Percentiles rank a stretch among this genome's conserved stretches.
phyloP scores from a whole-genome alignment of 2,797 vertebrate genomes.

The Rhinella marina region DNA sequence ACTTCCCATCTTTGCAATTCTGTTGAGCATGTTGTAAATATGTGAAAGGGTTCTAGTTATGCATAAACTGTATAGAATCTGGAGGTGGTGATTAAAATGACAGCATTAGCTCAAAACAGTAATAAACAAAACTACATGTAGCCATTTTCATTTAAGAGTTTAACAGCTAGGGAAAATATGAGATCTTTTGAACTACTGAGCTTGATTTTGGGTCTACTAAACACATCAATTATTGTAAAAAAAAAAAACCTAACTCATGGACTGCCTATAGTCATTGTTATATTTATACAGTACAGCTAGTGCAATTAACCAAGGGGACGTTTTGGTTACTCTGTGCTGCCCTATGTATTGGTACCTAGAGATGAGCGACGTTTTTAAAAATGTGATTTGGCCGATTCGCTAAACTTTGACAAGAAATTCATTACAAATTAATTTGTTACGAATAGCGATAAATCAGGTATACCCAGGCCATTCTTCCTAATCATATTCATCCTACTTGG shows the following conservation, averaged over 20 bases:
- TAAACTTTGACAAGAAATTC: too few species aligned
- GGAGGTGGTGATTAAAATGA: slow-evolving; percentile 16
- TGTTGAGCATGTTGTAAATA: not conserved
- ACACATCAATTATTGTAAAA: not conserved
- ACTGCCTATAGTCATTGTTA: not conserved
- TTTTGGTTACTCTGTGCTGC: too few species aligned
- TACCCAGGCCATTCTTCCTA: too few species aligned
- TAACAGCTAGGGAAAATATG: not conserved
- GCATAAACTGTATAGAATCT: not conserved
- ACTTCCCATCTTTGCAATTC: not conserved
- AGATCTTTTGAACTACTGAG: not conserved
- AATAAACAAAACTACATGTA: not conserved
- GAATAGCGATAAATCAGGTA: too few species aligned
- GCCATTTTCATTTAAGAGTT: not conserved
- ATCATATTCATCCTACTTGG: too few species aligned
- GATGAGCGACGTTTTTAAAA: too few species aligned
- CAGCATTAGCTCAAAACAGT: not conserved
- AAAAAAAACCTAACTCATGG: too few species aligned
- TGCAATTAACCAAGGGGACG: too few species aligned
- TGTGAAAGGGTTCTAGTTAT: not conserved
- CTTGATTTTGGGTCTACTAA: not conserved
- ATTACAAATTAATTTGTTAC: too few species aligned
- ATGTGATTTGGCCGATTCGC: too few species aligned
- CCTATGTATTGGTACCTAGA: too few species aligned
- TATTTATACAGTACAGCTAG: too few species aligned